Percentiles rank a stretch among this genome's conserved stretches.
Evolutionary conservation across 92 coral and sea anemone genomes (phyloP).

Genomic region (Umimayanthus chanpuru): DNA sequence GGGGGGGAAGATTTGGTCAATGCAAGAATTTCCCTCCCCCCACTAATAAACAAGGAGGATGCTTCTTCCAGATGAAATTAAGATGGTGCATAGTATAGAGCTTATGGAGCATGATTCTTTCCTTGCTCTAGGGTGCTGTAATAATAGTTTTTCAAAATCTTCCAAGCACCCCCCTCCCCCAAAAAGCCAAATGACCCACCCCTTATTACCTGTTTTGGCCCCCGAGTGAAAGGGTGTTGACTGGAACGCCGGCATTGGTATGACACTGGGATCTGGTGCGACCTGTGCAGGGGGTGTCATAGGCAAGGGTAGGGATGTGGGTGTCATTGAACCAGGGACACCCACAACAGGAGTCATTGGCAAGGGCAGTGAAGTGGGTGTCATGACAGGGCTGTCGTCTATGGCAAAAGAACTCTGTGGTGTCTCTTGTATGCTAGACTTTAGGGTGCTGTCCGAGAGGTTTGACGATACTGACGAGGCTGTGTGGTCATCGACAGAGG

Average conservation of each 20-base stretch:
- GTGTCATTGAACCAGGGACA: slow-evolving; percentile 31
- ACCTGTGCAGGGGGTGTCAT: slow-evolving; percentile 34
- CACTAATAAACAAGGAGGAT: too few relatives aligned
- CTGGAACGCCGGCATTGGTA: slow-evolving; percentile 68
- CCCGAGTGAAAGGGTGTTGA: slow-evolving; percentile 57
- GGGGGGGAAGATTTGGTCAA: too few relatives aligned
- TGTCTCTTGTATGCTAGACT: slow-evolving; percentile 64
- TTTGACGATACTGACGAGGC: slow-evolving; percentile 83
- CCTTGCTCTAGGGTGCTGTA: too few relatives aligned
- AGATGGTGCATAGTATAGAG: too few relatives aligned
- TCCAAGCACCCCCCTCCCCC: too few relatives aligned
- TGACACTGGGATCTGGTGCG: slow-evolving; percentile 59
- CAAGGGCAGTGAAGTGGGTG: slow-evolving; percentile 83
- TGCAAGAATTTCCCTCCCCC: too few relatives aligned
- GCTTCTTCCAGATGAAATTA: too few relatives aligned
- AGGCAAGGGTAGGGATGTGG: slow-evolving; percentile 63
- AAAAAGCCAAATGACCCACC: too few relatives aligned
- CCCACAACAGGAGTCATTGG: slow-evolving; percentile 71
- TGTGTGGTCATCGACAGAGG: slow-evolving; percentile 62
- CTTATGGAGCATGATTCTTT: too few relatives aligned
- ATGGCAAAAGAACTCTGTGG: slow-evolving; percentile 63
- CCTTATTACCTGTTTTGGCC: not conserved
- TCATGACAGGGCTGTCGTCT: slow-evolving; percentile 54
- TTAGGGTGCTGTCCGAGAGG: slow-evolving; percentile 82
- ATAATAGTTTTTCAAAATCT: too few relatives aligned